These are phyloP conservation scores for Rousettus madagascariensis DNA, from an alignment of 2,797 vertebrate genomes.

Conservation along the genomic window DNA sequence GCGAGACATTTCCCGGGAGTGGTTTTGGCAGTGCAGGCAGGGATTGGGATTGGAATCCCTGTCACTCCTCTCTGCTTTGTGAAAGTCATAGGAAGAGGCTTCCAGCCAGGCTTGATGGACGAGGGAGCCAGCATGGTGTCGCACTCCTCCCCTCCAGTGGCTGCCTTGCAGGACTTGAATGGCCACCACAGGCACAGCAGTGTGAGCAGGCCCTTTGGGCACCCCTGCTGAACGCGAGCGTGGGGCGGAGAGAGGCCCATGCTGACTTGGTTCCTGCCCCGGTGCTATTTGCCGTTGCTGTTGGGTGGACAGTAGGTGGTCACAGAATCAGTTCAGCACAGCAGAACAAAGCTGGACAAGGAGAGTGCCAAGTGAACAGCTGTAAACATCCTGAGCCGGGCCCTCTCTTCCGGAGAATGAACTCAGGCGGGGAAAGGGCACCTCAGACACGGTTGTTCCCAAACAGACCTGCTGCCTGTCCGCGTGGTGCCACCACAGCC, in stretches of 20 bases:
- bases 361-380: neutral
- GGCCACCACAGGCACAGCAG: fast-evolving
- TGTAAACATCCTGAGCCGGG: neutral
- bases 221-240: neutral
- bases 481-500: neutral
- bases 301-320: neutral
- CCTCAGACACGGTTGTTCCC: neutral
- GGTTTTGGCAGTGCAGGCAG: neutral
- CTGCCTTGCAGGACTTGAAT: neutral
- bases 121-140: neutral
- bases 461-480: neutral
- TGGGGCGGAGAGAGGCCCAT: neutral
- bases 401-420: neutral
- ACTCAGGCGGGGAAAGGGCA: neutral
- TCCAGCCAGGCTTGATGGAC: neutral
- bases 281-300: neutral
- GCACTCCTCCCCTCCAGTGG: neutral
- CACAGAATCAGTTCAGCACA: neutral
- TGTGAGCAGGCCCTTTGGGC: neutral
- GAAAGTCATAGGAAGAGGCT: neutral
- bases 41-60: neutral
- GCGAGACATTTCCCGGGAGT: neutral
- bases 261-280: neutral
- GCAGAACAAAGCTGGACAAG: neutral
- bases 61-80: neutral